Evolutionary conservation across 2,888 invertebrate genomes (phyloP).

Genomic region (Euclidia mi): DNA sequence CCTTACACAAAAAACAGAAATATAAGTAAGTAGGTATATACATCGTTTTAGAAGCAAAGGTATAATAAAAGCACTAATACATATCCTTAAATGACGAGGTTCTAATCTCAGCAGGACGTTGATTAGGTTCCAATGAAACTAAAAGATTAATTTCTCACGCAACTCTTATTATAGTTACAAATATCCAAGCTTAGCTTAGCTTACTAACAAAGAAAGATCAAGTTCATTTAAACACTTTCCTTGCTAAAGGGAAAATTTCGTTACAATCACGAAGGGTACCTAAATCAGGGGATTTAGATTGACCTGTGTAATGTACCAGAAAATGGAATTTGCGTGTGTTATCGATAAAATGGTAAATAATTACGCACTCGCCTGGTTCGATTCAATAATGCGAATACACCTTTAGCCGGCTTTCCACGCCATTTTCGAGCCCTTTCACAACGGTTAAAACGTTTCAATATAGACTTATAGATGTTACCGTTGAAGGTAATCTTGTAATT

Average conservation of each 20-base stretch:
- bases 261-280: conserved; percentile 46
- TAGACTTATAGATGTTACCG: conserved; percentile 49
- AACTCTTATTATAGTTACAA: no score
- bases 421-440: conserved; percentile 37
- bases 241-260: conserved; percentile 3
- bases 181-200: no score
- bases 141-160: no score
- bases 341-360: conserved; percentile 67
- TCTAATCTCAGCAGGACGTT: no score
- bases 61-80: no score
- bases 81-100: no score
- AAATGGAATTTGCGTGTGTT: conserved; percentile 80
- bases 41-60: no score
- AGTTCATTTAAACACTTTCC: conserved; percentile 15
- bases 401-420: conserved; percentile 29
- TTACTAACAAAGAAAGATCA: conserved; percentile 11
- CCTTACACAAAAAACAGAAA: no score
- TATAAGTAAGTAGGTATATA: no score
- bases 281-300: conserved; percentile 63
- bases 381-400: conserved; percentile 43
- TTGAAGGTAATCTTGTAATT: conserved; percentile 35
- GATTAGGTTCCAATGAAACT: no score
- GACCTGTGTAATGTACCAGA: conserved; percentile 82
- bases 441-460: conserved; percentile 50
- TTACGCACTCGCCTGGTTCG: conserved; percentile 36